Evolutionary conservation across 2,113 vertebrate genomes (phyloP), one percentile per base, ranked within the genome.

Genomic region (Ovibos moschatus): DNA sequence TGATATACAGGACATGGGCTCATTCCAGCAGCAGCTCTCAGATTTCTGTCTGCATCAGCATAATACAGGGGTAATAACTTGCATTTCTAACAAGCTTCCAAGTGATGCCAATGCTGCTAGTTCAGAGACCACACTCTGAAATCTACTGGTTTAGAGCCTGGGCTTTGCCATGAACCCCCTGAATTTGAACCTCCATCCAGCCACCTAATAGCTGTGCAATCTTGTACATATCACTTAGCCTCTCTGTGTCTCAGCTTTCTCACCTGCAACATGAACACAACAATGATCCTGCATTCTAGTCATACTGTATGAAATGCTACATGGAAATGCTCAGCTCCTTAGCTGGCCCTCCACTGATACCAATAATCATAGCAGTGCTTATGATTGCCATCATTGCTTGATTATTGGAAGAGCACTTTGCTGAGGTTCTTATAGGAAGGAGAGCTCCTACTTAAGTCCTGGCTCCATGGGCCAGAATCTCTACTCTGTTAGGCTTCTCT

Each of bases 1-100:
- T 16, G 33, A 36, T 27, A 47, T n/a, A 40, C 5, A 25, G 2
- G 16, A 8, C 5, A 0, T 1, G 9, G 45, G n/a, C 28, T 12
- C 0, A 6, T 43, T 74, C 40, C 67, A 47, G 27, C 47, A 1
- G 51, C 7, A 53, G 43, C 47, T 88, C 57, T 43, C 58, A 81
- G 79, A 40, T 7, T 60, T n/a, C 7, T 0, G 0, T 47, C 16
- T 36, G n/a, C 2, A 36, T 40, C 51, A 36, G 74, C 47, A 36
- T 21, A 33, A 25, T 1, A 23, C 3, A 7, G 2, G 23, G 23
- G 6, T 16, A 13, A 88, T 12, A 40, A n/a, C 7, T 40, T n/a
- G 27, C 51, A 23, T 36, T 36, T 64, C 51, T 19, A 45, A 50
- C 55, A 47, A 53, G 33, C 45, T 57, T 36, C 27, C 27, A 27